phyloP scores from a whole-genome alignment of 2,797 vertebrate species.

The Poeciliopsis paucimaculata region DNA sequence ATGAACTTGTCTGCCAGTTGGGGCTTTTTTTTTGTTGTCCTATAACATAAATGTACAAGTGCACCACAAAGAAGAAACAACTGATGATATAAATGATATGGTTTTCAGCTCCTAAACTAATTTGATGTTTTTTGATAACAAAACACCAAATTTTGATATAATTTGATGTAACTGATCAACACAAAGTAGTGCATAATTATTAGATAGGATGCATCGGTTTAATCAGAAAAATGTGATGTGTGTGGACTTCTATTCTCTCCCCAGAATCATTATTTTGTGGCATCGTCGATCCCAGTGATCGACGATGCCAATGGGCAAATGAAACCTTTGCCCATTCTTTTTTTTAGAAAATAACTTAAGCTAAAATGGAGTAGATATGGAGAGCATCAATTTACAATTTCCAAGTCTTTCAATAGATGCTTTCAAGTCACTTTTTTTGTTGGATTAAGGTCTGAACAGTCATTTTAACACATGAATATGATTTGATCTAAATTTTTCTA shows the following conservation, averaged over 20 bases:
- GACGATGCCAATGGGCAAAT: no score
- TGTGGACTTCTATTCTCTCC: neutral
- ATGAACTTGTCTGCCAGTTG: slow-evolving; percentile 32
- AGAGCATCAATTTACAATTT: neutral
- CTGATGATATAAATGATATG: neutral
- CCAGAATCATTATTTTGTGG: neutral
- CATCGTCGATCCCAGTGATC: neutral
- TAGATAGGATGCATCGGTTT: neutral
- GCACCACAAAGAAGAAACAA: slow-evolving; percentile 28
- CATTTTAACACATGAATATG: no score
- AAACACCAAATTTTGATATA: no score
- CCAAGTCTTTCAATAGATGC: neutral
- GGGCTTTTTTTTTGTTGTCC: slow-evolving; percentile 10
- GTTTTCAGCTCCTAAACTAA: no score
- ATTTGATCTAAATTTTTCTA: no score
- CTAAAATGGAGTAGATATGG: neutral
- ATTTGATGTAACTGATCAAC: neutral
- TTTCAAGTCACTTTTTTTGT: neutral
- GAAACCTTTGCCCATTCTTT: neutral
- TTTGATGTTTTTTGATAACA: no score
- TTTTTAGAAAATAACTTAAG: neutral
- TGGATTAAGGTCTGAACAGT: neutral
- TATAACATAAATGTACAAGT: slow-evolving; percentile 35
- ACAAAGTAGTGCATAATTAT: neutral
- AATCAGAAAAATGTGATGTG: neutral